phyloP scores from a whole-genome alignment of 2,113 vertebrate genomes.

The Elanoides forficatus region DNA sequence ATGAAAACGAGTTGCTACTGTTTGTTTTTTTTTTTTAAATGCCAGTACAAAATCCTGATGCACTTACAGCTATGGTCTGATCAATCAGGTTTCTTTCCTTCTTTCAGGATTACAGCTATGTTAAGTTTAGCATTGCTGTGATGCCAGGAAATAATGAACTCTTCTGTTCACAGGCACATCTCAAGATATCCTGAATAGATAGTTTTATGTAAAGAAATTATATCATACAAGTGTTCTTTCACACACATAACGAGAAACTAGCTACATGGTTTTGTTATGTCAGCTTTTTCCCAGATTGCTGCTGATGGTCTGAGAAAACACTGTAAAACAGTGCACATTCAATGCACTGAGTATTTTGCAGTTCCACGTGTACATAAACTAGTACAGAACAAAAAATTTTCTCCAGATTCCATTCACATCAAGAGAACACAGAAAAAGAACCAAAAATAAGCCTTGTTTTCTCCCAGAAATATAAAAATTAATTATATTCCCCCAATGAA shows the following conservation, averaged over 20 bases:
- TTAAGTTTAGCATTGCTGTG: not conserved
- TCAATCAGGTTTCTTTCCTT: constrained; percentile 12
- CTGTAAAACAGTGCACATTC: not conserved
- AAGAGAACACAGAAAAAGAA: not conserved
- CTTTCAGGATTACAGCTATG: not conserved
- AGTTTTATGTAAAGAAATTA: not conserved
- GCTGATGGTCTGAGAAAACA: not conserved
- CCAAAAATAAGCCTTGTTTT: not conserved
- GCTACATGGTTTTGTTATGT: not conserved
- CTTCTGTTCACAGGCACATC: not conserved
- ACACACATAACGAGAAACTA: not conserved
- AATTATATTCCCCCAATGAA: not conserved
- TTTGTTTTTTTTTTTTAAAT: not conserved
- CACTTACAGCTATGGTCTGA: not conserved
- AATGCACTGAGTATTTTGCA: not conserved
- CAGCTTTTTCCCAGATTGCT: not conserved
- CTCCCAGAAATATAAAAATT: not conserved
- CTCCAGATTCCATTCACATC: not conserved
- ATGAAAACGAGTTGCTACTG: not conserved
- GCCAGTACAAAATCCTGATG: not conserved
- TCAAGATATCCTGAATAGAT: not conserved
- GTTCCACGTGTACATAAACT: not conserved
- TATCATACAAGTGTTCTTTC: not conserved
- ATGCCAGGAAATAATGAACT: not conserved
- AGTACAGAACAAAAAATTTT: not conserved